Percentiles rank a stretch among this genome's conserved stretches.
phyloP scores from a whole-genome alignment of 2,797 vertebrate genomes.

The Prunella strophiata region DNA sequence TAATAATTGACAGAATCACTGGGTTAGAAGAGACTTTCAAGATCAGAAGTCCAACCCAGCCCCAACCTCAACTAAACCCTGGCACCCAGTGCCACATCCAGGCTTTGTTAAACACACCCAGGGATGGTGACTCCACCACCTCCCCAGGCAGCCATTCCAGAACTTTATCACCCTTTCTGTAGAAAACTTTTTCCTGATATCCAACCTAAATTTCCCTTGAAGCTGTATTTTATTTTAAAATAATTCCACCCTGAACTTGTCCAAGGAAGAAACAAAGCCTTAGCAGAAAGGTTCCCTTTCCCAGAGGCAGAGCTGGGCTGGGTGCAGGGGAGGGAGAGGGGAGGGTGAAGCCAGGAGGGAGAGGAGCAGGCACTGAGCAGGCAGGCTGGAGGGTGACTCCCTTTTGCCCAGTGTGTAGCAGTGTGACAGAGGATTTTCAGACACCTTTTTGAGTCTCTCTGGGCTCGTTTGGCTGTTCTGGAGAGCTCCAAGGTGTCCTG shows the following conservation, averaged over 20 bases:
- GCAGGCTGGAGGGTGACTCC: not conserved
- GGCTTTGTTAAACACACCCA: too few relatives aligned
- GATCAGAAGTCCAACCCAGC: not conserved
- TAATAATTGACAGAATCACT: not conserved
- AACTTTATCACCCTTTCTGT: too few relatives aligned
- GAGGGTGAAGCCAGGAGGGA: not conserved
- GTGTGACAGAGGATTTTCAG: not conserved
- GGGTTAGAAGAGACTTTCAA: not conserved
- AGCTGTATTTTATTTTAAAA: not conserved
- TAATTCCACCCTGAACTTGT: not conserved
- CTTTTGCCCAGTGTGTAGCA: not conserved
- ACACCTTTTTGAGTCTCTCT: not conserved
- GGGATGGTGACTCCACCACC: too few relatives aligned
- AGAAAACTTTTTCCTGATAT: too few relatives aligned
- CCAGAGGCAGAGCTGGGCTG: not conserved
- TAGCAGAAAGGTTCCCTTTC: not conserved
- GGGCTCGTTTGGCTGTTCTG: not conserved
- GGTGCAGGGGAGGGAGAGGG: not conserved
- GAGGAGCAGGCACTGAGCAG: not conserved
- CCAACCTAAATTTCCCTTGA: too few relatives aligned
- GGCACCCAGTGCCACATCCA: not conserved
- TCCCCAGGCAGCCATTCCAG: too few relatives aligned
- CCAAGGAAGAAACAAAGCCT: not conserved
- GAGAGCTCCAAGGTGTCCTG: not conserved
- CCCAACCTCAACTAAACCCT: not conserved